phyloP scores from a whole-genome alignment of 2,888 invertebrate species.

The Dioctria rufipes region DNA sequence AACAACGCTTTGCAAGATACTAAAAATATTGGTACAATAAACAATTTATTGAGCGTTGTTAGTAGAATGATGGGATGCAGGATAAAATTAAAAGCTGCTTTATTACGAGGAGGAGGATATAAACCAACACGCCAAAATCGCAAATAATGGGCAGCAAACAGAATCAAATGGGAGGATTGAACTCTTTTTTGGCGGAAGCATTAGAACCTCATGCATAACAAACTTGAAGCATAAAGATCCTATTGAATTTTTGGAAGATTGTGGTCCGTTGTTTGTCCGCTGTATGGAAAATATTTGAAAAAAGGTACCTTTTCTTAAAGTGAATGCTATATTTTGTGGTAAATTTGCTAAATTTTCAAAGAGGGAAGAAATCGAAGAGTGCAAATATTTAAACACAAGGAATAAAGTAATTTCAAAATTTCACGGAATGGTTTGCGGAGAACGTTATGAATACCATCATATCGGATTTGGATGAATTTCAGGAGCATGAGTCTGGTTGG shows the following conservation, averaged over 20 bases:
- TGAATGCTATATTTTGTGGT: slow-evolving; percentile 27
- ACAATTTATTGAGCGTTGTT: slow-evolving; percentile 16
- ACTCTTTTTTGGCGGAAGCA: slow-evolving; percentile 6
- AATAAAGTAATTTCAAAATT: slow-evolving; percentile 33
- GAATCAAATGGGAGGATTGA: slow-evolving; percentile 19
- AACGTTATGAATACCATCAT: slow-evolving; percentile 3
- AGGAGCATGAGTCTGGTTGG: slow-evolving; percentile 27
- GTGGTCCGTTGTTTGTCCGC: not conserved
- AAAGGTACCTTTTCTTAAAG: slow-evolving; percentile 27
- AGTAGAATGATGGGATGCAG: slow-evolving; percentile 16
- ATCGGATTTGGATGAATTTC: slow-evolving; percentile 16
- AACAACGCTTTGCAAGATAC: slow-evolving; percentile 6
- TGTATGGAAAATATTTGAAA: slow-evolving; percentile 25
- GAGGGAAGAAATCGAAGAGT: slow-evolving; percentile 11
- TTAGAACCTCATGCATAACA: slow-evolving; percentile 13
- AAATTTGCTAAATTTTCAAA: slow-evolving; percentile 8
- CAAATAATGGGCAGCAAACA: slow-evolving; percentile 4
- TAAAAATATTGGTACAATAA: not conserved
- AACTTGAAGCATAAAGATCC: slow-evolving; percentile 21
- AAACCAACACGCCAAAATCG: slow-evolving; percentile 2
- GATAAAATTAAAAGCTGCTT: slow-evolving; percentile 10
- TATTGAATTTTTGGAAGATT: slow-evolving; percentile 19
- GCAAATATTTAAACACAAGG: slow-evolving; percentile 27
- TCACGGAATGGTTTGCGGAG: slow-evolving; percentile 16
- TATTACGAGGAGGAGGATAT: slow-evolving; percentile 18